Evolutionary conservation across 1,140 invertebrate species (phyloP).

Genomic region (Dendroctonus valens): DNA sequence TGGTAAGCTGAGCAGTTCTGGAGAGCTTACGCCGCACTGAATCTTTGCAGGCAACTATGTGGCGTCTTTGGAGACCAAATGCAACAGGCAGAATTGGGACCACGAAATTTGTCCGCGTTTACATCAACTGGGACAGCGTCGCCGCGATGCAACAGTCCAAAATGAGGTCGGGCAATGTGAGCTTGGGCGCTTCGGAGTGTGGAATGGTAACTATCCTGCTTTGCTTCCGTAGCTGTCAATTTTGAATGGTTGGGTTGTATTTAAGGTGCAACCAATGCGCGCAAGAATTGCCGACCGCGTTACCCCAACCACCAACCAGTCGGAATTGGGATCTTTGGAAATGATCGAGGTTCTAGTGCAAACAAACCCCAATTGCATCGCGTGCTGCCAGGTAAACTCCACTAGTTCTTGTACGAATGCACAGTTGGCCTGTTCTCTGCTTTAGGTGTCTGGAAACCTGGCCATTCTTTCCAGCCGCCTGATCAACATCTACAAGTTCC

Average conservation of each 20-base stretch:
- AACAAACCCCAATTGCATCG: conserved; percentile 56
- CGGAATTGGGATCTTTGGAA: conserved; percentile 58
- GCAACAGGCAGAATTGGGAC: conserved; percentile 54
- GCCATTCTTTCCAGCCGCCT: conserved; percentile 56
- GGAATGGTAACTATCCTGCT: conserved; percentile 41
- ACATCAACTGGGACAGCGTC: conserved; percentile 62
- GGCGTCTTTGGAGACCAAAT: conserved; percentile 62
- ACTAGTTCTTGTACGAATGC: conserved; percentile 20
- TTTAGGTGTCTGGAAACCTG: conserved; percentile 60
- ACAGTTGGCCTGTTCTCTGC: not conserved
- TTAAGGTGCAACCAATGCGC: conserved; percentile 59
- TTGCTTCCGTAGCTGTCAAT: not conserved
- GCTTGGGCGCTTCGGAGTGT: conserved; percentile 48
- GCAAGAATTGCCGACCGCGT: conserved; percentile 69
- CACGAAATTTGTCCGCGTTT: conserved; percentile 62
- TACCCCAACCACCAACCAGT: conserved; percentile 60
- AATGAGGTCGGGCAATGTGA: conserved; percentile 47
- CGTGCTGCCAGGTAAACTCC: conserved; percentile 58
- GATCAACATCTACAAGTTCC: conserved; percentile 60
- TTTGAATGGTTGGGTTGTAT: not conserved
- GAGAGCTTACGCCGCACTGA: too few species aligned
- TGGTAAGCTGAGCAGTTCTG: conserved; percentile 48
- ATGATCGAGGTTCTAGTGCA: conserved; percentile 68
- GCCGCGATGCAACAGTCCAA: conserved; percentile 49
- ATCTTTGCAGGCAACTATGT: conserved; percentile 58